Evolutionary conservation across 2,797 vertebrate species (phyloP).

Genomic region (Distichodus sexfasciatus): DNA sequence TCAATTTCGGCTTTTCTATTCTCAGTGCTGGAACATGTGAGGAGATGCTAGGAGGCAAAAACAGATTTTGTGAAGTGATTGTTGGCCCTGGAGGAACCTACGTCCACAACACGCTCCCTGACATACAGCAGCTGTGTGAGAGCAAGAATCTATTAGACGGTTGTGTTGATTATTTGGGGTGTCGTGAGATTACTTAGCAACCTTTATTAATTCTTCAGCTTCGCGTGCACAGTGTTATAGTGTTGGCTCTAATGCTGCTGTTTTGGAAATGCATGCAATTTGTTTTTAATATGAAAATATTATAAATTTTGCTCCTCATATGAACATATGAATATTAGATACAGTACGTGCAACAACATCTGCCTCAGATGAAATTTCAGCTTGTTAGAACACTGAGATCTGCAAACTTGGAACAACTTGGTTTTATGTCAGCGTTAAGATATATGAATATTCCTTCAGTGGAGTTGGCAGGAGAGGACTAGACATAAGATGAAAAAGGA

Average conservation of each 20-base stretch:
- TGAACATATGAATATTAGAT: too few relatives aligned
- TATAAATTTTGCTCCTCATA: too few relatives aligned
- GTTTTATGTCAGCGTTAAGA: not conserved
- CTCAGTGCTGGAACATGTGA: not conserved
- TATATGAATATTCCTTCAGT: not conserved
- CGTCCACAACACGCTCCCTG: not conserved
- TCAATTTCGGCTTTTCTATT: conserved; percentile 22
- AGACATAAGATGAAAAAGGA: not conserved
- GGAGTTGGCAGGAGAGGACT: not conserved
- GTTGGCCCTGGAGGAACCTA: not conserved
- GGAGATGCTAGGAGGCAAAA: not conserved
- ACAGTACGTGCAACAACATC: too few relatives aligned
- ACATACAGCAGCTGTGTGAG: not conserved
- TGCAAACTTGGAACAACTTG: not conserved
- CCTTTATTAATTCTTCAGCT: not conserved
- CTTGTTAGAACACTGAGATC: not conserved
- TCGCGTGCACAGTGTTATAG: not conserved
- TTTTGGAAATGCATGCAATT: too few relatives aligned
- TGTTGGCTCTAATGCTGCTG: too few relatives aligned
- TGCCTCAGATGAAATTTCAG: not conserved
- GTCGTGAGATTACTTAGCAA: not conserved
- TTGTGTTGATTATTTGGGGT: not conserved
- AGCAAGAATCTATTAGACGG: not conserved
- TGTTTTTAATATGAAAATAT: too few relatives aligned
- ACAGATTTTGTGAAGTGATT: not conserved